Percentiles rank a stretch among this genome's conserved stretches.
These are phyloP conservation scores for Osmerus eperlanus DNA, from an alignment of 2,113 vertebrate species.

Conservation along the genomic window DNA sequence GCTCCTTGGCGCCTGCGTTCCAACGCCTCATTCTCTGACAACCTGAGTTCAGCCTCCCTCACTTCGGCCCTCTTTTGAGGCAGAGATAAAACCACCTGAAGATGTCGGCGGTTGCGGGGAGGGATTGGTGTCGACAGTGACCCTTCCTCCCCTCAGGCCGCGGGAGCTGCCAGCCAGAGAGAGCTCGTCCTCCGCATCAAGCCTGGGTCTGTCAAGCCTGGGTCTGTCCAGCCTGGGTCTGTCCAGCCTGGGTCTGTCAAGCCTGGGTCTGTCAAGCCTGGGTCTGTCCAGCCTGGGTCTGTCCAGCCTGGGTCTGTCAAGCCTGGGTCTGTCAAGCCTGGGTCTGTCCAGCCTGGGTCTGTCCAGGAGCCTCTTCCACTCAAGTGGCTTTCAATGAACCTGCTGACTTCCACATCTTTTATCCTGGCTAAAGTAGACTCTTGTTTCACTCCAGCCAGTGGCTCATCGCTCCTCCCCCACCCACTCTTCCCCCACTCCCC, in stretches of 20 bases:
- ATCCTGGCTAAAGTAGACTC: slow-evolving; percentile 8
- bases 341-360: no score
- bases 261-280: no score
- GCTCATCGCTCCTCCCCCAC: neutral
- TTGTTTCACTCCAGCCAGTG: slow-evolving; percentile 4
- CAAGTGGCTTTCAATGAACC: slow-evolving; percentile 16
- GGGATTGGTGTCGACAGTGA: neutral
- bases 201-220: no score
- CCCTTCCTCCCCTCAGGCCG: neutral
- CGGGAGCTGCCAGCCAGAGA: neutral
- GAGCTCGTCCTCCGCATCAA: slow-evolving; percentile 1
- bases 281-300: no score
- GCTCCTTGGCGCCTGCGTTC: no score
- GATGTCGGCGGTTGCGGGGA: neutral
- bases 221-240: no score
- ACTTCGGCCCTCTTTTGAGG: neutral
- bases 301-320: no score
- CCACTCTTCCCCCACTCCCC: neutral
- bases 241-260: no score
- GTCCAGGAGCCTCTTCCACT: neutral
- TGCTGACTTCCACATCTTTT: slow-evolving; percentile 27
- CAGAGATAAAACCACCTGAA: neutral
- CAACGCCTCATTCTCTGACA: no score
- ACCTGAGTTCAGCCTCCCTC: neutral
- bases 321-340: no score